A percentile compares a stretch with the other conserved stretches of the same genome.
phyloP scores from a whole-genome alignment of 1,140 invertebrate species.

The Lordiphosa collinella region DNA sequence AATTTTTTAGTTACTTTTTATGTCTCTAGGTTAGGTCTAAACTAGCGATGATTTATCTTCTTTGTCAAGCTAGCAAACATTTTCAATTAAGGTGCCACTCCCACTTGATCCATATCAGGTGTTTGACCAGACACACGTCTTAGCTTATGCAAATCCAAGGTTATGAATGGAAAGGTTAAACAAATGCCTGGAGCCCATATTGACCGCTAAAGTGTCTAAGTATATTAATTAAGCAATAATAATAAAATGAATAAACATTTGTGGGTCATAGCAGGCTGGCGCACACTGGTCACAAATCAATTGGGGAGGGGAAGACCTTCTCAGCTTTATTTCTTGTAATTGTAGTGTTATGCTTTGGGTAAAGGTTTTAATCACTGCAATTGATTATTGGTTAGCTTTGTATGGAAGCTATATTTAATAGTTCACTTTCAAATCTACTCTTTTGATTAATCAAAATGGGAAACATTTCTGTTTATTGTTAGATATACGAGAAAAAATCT shows the following conservation, averaged over 20 bases:
- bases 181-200: constrained; percentile 38
- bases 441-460: too few species aligned
- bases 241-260: constrained; percentile 41
- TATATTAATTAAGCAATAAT: constrained; percentile 69
- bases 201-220: constrained; percentile 64
- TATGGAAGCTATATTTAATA: too few species aligned
- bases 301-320: background rate
- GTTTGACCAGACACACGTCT: constrained; percentile 12
- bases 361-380: too few species aligned
- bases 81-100: constrained; percentile 66
- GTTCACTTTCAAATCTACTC: too few species aligned
- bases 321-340: constrained; percentile 5
- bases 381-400: too few species aligned
- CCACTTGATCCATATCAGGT: constrained; percentile 66
- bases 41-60: too few species aligned
- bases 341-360: too few species aligned
- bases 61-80: constrained; percentile 23
- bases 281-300: constrained; percentile 30
- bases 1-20: background rate
- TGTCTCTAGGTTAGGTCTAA: too few species aligned
- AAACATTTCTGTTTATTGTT: too few species aligned
- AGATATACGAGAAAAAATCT: too few species aligned
- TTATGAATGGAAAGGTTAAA: constrained; percentile 54
- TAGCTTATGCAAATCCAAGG: constrained; percentile 26
- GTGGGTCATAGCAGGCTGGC: constrained; percentile 1